Conservation (phyloP, 23 tunicate genomes). For the Clavelina lepadiformis region DNA sequence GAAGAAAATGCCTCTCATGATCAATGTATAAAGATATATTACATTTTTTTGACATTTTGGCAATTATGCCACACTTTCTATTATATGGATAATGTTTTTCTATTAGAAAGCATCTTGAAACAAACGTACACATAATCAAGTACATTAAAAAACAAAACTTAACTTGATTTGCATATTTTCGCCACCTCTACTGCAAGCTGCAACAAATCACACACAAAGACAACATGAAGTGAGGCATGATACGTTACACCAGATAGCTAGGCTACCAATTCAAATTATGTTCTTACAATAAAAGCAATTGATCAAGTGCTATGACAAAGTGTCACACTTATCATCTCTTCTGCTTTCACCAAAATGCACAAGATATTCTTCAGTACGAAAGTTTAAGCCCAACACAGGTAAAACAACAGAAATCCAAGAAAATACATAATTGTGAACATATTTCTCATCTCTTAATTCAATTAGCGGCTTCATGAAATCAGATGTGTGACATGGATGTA, state of each 20-base stretch:
- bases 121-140: too few species aligned
- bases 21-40: too few species aligned
- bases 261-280: background rate
- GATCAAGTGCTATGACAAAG: background rate
- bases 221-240: background rate
- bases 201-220: background rate
- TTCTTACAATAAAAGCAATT: background rate
- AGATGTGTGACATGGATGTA: conserved; percentile 84
- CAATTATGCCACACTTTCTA: too few species aligned
- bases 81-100: too few species aligned
- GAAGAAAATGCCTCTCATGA: too few species aligned
- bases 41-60: too few species aligned
- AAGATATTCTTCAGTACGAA: conserved; percentile 21
- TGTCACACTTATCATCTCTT: background rate
- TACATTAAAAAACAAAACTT: too few species aligned
- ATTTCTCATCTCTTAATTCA: background rate
- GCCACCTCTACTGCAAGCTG: too few species aligned
- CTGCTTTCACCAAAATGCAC: background rate
- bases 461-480: conserved; percentile 60
- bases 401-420: conserved; percentile 69
- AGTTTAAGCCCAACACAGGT: conserved; percentile 41
- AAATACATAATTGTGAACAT: conserved; percentile 17
- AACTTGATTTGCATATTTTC: too few species aligned
- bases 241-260: too few species aligned
- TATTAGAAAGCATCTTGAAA: too few species aligned